Conservation (phyloP, 2,888 invertebrate genomes). For the Leptinotarsa rubiginosa region DNA sequence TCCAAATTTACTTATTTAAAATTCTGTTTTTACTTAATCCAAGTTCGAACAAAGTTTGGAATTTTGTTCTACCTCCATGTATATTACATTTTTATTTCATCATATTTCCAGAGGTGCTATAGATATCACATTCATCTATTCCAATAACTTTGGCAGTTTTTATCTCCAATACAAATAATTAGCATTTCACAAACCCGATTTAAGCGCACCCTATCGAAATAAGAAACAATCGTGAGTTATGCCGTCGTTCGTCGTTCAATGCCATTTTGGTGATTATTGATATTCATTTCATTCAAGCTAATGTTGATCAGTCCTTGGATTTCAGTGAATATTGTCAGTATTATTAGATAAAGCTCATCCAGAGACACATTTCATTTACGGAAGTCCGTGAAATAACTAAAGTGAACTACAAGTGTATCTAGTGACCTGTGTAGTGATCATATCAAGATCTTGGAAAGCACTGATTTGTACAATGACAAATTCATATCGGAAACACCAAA, state of each 20-base stretch:
- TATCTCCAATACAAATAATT: constrained; percentile 6
- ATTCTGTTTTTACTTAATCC: too few species aligned
- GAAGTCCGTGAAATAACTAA: constrained; percentile 9
- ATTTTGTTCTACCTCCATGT: too few species aligned
- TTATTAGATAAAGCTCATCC: neutral
- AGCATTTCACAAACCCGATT: constrained; percentile 11
- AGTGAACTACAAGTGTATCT: constrained; percentile 19
- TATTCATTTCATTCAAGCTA: constrained; percentile 33
- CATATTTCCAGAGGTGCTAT: too few species aligned
- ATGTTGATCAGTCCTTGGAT: constrained; percentile 23
- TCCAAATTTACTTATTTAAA: too few species aligned
- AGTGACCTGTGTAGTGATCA: constrained; percentile 5
- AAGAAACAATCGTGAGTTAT: constrained; percentile 40
- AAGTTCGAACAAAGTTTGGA: too few species aligned
- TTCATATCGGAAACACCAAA: neutral
- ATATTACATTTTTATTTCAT: too few species aligned
- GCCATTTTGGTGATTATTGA: constrained; percentile 53
- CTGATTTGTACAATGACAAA: neutral
- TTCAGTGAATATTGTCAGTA: neutral
- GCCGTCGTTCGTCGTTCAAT: constrained; percentile 48
- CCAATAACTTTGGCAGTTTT: neutral
- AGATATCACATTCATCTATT: neutral
- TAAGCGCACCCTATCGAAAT: constrained; percentile 45
- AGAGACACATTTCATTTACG: neutral
- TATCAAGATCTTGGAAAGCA: neutral